These are phyloP conservation scores for Lapara coniferarum DNA, from an alignment of 2,888 invertebrate species.

Conservation along the genomic window DNA sequence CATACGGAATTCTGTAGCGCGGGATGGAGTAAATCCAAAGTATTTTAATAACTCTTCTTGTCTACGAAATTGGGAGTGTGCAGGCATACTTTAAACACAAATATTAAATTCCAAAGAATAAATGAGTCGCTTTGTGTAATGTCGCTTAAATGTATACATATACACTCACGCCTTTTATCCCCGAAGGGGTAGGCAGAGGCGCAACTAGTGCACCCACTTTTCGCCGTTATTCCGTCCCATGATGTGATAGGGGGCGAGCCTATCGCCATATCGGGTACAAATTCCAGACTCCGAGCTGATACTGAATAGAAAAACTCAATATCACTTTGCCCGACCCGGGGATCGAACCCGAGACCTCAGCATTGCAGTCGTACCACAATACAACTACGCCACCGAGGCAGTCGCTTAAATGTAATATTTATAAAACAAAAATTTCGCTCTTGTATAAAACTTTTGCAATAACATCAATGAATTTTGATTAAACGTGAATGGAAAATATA, in stretches of 20 bases:
- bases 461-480: neutral
- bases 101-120: constrained; percentile 54
- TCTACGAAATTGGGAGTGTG: constrained; percentile 45
- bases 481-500: neutral
- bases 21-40: constrained; percentile 52
- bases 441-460: neutral
- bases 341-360: too few species aligned
- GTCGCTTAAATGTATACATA: constrained; percentile 26
- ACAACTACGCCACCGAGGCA: too few species aligned
- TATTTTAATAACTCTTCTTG: constrained; percentile 66
- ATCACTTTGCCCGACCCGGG: too few species aligned
- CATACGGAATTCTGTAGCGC: constrained; percentile 39
- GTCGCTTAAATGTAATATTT: constrained; percentile 24
- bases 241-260: too few species aligned
- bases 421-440: neutral
- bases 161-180: too few species aligned
- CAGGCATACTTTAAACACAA: constrained; percentile 35
- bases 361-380: too few species aligned
- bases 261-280: too few species aligned
- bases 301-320: too few species aligned
- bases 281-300: too few species aligned
- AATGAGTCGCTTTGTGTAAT: constrained; percentile 32
- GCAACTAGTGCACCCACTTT: too few species aligned
- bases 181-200: too few species aligned
- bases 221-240: too few species aligned